phyloP scores from a whole-genome alignment of 2,888 invertebrate species.

The Ennomos fuscantarius region DNA sequence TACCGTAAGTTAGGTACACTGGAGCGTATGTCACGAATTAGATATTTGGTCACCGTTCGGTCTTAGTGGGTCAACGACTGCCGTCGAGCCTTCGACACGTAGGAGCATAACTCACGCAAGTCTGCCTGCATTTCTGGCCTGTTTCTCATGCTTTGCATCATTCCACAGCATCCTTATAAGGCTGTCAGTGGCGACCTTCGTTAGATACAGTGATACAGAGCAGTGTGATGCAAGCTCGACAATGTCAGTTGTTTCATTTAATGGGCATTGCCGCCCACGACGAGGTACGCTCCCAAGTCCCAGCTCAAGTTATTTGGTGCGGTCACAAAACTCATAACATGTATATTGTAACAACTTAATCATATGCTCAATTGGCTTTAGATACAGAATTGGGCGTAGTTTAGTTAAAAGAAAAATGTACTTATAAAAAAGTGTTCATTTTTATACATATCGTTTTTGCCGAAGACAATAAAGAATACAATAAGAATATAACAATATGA shows the following conservation, averaged over 20 bases:
- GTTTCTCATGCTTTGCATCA: slow-evolving; percentile 56
- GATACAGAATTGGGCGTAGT: slow-evolving; percentile 5
- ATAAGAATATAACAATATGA: too few species aligned
- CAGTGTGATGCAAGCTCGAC: slow-evolving; percentile 39
- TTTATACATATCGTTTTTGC: not conserved
- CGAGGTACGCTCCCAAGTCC: slow-evolving; percentile 28
- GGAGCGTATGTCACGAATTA: slow-evolving; percentile 56
- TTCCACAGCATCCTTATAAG: slow-evolving; percentile 38
- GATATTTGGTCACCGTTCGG: slow-evolving; percentile 44
- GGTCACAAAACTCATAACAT: slow-evolving; percentile 23
- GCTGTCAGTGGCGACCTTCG: slow-evolving; percentile 39
- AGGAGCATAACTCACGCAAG: slow-evolving; percentile 48
- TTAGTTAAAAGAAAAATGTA: slow-evolving; percentile 1
- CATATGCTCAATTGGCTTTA: slow-evolving; percentile 11
- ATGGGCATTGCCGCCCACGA: slow-evolving; percentile 39
- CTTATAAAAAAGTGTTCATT: not conserved
- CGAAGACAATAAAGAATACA: too few species aligned
- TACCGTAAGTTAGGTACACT: slow-evolving; percentile 46
- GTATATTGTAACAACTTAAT: slow-evolving; percentile 21
- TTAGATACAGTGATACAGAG: slow-evolving; percentile 31
- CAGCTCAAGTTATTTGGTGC: slow-evolving; percentile 33
- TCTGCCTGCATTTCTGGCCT: slow-evolving; percentile 55
- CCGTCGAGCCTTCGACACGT: slow-evolving; percentile 47
- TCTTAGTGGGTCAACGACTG: slow-evolving; percentile 65
- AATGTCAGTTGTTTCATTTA: slow-evolving; percentile 31